Evolutionary conservation across 2,113 vertebrate genomes (phyloP).

Genomic region (Myotis yumanensis): DNA sequence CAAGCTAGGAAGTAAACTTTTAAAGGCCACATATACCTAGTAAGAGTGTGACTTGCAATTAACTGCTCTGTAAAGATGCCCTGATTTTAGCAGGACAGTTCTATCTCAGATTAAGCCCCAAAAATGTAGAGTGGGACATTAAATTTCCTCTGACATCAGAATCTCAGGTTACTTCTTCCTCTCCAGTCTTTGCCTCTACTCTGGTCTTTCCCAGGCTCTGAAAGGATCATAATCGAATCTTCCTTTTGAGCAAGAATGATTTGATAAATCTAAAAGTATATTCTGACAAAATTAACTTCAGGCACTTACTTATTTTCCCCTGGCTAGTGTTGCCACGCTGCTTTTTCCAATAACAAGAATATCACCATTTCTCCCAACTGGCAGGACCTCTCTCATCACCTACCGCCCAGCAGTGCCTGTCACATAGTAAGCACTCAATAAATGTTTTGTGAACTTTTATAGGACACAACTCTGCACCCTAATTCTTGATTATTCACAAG

Average conservation of each 20-base stretch:
- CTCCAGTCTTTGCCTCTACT: neutral
- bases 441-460: neutral
- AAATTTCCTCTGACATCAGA: neutral
- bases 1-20: slow-evolving; percentile 44
- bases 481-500: slow-evolving; percentile 8
- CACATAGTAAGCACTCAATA: neutral
- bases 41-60: neutral
- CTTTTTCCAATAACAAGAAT: neutral
- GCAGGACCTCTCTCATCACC: neutral
- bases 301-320: neutral
- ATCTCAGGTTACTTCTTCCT: slow-evolving; percentile 2
- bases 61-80: neutral
- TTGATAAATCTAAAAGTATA: neutral
- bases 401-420: neutral
- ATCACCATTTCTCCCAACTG: neutral
- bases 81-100: slow-evolving; percentile 21
- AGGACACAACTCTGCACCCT: neutral
- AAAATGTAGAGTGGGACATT: slow-evolving; percentile 22
- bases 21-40: neutral
- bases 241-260: slow-evolving; percentile 21
- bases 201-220: neutral
- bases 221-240: neutral
- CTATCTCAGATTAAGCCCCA: neutral
- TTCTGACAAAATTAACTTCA: slow-evolving; percentile 24
- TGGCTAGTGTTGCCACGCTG: neutral